phyloP scores from a whole-genome alignment of 1,140 invertebrate species.

The Aphis craccivora region DNA sequence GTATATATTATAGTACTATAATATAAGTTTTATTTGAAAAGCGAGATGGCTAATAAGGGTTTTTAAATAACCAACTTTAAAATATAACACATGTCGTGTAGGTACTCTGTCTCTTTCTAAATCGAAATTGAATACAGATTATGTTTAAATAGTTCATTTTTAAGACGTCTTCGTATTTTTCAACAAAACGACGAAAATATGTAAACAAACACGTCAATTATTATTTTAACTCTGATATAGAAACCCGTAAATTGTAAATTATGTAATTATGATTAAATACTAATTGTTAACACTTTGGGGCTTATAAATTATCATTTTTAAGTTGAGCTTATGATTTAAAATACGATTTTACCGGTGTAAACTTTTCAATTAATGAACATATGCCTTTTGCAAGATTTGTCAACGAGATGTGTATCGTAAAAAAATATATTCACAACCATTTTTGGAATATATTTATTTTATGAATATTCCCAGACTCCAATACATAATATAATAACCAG shows the following conservation, averaged over 20 bases:
- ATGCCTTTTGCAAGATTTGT: not conserved
- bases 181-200: not conserved
- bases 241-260: not conserved
- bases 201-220: not conserved
- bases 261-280: not conserved
- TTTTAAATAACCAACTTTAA: not conserved
- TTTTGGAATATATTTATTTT: not conserved
- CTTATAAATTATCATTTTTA: no score
- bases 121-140: not conserved
- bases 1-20: no score
- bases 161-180: not conserved
- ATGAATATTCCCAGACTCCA: not conserved
- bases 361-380: not conserved
- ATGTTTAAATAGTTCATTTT: not conserved
- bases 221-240: not conserved
- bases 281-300: not conserved
- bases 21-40: no score
- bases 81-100: not conserved
- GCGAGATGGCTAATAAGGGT: not conserved
- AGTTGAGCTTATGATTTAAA: no score
- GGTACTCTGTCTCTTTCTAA: no score
- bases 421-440: not conserved
- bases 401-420: not conserved
- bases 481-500: not conserved
- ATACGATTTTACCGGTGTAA: not conserved